Conservation (phyloP, 2,888 invertebrate genomes). For the Pycnomerus fuliginosus region DNA sequence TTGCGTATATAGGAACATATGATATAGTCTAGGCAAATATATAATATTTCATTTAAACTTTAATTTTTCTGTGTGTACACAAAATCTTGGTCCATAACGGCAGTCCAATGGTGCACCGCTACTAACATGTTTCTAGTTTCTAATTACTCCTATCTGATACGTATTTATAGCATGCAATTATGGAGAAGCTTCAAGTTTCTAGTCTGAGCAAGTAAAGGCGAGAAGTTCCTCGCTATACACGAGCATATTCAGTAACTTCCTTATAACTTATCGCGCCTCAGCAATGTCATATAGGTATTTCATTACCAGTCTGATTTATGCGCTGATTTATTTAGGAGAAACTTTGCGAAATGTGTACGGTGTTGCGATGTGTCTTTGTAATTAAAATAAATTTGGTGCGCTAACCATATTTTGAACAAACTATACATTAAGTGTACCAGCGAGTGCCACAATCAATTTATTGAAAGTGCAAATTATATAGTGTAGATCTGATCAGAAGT, state of each 20-base stretch:
- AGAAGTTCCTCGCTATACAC: conserved; percentile 36
- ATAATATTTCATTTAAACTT: neutral
- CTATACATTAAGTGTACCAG: no score
- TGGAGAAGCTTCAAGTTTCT: conserved; percentile 49
- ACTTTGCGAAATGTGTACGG: conserved; percentile 40
- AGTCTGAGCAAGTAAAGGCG: conserved; percentile 29
- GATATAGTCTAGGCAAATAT: no score
- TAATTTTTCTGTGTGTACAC: neutral
- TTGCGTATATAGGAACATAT: no score
- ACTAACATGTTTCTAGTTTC: conserved; percentile 39
- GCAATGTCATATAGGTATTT: conserved; percentile 52
- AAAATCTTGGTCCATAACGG: conserved; percentile 9
- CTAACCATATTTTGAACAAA: no score
- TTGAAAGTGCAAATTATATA: no score
- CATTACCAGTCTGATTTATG: conserved; percentile 52
- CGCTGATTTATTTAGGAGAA: conserved; percentile 44
- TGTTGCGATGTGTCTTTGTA: conserved; percentile 35
- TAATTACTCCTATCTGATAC: conserved; percentile 53
- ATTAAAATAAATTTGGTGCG: conserved; percentile 40
- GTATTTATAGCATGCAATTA: conserved; percentile 53
- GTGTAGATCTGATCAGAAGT: no score
- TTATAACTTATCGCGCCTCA: conserved; percentile 43
- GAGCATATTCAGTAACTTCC: conserved; percentile 46
- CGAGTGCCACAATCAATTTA: no score
- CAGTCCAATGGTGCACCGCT: conserved; percentile 1